Base-by-base conservation (phyloP, 2,888 invertebrate species). In the Xestia c-nigrum region DNA sequence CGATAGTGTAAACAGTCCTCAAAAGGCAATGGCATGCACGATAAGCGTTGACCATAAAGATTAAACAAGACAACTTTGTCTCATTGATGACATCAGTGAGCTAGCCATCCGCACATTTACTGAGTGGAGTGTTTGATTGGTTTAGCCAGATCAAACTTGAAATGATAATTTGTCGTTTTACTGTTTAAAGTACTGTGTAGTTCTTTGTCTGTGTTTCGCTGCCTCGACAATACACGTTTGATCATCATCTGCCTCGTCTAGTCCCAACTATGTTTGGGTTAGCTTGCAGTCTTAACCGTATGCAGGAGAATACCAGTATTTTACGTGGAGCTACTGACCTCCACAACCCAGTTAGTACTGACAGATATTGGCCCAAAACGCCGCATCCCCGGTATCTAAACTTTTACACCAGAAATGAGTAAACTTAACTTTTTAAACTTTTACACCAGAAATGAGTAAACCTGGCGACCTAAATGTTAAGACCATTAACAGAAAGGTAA, bases 1-100 rank as follows among this genome's bases (percentile, higher is more conserved):
- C 63, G 31, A 87, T 75, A 76, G 46, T 75, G 68, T 72, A 83
- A 78, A 80, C 74, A 84, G 61, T 69, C 75, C 70, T 82, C 69
- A 81, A 74, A 87, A 83, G 86, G 81, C 72, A 85, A n/a, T 83
- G 81, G 77, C 65, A 82, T 85, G 79, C 72, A 78, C 65, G 82
- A 83, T 80, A 83, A 87, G 77, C 80, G 47, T 46, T 75, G 80
- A 78, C 80, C 79, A 80, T 85, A 84, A 85, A 85, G 80, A 87
- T 87, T 84, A 75, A 81, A 84, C 77, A 78, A 84, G 72, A 79
- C 76, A 76, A 74, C 72, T 65, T 55, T 76, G 78, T 78, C 63
- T 64, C 71, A 74, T 40, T 85, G 84, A 85, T 84, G 87, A 78
- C 85, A 86, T 84, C 84, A 84, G 70, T 61, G n/a, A 12, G 69